A percentile compares a stretch with the other conserved stretches of the same genome.
phyloP scores from a whole-genome alignment of 1,140 invertebrate species.

The Drosophila asahinai region DNA sequence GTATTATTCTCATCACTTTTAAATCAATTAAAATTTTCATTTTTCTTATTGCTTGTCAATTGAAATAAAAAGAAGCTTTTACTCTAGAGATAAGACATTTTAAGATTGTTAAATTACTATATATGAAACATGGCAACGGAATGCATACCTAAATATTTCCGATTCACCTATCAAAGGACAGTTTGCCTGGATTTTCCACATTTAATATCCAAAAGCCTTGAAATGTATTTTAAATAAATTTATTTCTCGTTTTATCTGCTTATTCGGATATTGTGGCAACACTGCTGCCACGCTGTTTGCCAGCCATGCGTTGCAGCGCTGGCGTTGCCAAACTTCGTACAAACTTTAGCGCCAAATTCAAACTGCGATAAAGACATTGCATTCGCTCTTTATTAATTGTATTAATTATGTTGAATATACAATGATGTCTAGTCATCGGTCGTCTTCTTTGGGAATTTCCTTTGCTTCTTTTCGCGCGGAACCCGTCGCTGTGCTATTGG shows the following conservation, averaged over 20 bases:
- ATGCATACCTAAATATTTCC: background rate
- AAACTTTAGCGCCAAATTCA: slow-evolving; percentile 4
- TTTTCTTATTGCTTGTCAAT: background rate
- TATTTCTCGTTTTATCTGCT: background rate
- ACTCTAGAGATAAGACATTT: background rate
- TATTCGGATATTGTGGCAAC: background rate
- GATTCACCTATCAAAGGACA: background rate
- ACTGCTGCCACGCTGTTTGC: background rate
- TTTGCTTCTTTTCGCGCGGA: slow-evolving; percentile 2
- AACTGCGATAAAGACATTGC: background rate
- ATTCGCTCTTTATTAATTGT: background rate
- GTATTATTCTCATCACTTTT: too few species aligned
- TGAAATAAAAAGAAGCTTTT: background rate
- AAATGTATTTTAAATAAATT: too few species aligned
- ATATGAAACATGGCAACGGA: too few species aligned
- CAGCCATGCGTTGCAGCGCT: background rate
- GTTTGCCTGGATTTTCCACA: background rate
- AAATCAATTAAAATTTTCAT: too few species aligned
- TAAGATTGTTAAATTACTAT: background rate
- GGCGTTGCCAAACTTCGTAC: background rate
- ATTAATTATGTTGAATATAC: too few species aligned
- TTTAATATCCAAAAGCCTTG: background rate
- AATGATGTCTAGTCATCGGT: background rate
- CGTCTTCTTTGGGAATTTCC: slow-evolving; percentile 14
- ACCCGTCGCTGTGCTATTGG: slow-evolving; percentile 3